Evolutionary conservation across 2,888 invertebrate genomes (phyloP), one percentile per base, ranked within the genome.

Genomic region (Deilephila elpenor): DNA sequence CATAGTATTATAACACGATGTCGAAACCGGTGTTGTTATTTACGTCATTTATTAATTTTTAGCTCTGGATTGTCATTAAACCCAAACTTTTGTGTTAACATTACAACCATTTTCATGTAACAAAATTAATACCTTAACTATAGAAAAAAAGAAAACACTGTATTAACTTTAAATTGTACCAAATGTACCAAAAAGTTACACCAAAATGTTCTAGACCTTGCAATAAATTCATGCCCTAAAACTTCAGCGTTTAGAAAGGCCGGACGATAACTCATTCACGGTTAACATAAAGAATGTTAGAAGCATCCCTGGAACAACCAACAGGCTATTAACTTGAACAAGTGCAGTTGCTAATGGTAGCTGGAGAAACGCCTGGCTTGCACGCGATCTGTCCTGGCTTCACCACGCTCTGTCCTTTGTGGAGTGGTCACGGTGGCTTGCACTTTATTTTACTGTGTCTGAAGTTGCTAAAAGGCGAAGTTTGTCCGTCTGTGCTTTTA

Each of bases 261-360:
- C n/a, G 37, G n/a, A 37, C 37, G 17, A 62, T 67, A 67, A 44
- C 6, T 67, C 17, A 67, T 67, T 17, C 64, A 2, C 25, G 14
- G 5, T 25, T 1, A 51, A 67, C 56, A 44, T 51, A 67, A 67
- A 67, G 67, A 51, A 67, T 67, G 6, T n/a, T 56, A 5, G 7
- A 51, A 67, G 14, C 17, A 67, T 67, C 51, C 64, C 17, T 25
- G 44, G 64, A 44, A 62, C n/a, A 61, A 61, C 32, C 29, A 64
- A 11, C 64, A 64, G 67, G 17, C 67, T 44, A 67, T 67, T 67
- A 67, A 67, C 67, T 67, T 25, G 51, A 67, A 44, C 67, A 51
- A 67, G 67, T 67, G 67, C 67, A 67, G 37, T 64, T 37, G 64
- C 64, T 64, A 64, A 67, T 67, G 29, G 60, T 29, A 11, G 56